Evolutionary conservation across 2,113 vertebrate species (phyloP).

Genomic region (Pluvianellus socialis): DNA sequence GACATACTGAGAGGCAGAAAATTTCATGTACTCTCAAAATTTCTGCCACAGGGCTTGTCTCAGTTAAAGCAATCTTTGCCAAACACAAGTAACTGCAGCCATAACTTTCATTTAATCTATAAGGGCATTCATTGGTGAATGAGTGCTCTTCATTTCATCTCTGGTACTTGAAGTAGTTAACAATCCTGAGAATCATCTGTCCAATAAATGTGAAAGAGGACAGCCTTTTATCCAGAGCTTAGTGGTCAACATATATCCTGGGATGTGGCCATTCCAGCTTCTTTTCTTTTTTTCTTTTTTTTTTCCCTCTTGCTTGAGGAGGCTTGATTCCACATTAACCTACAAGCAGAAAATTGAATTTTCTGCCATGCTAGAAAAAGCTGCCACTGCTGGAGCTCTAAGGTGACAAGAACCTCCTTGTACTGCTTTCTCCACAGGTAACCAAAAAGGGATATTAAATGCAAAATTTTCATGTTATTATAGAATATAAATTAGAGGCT

Average conservation of each 20-base stretch:
- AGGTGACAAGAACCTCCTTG: not conserved
- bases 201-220: not conserved
- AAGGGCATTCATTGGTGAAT: not conserved
- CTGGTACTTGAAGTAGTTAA: not conserved
- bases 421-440: not conserved
- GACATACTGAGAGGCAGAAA: not conserved
- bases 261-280: not conserved
- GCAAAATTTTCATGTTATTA: not conserved
- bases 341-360: not conserved
- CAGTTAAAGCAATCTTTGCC: not conserved
- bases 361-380: not conserved
- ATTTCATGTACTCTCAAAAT: not conserved
- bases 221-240: not conserved
- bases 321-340: not conserved
- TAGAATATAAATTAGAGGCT: not conserved
- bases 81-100: not conserved
- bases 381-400: too few relatives aligned
- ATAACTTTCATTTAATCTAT: not conserved
- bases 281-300: not conserved
- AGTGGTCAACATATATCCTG: not conserved
- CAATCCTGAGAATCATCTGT: not conserved
- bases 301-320: not conserved
- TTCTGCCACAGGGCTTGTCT: not conserved
- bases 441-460: not conserved
- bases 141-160: not conserved